Evolutionary conservation across 2,797 vertebrate species (phyloP).

Genomic region (Onychomys torridus): DNA sequence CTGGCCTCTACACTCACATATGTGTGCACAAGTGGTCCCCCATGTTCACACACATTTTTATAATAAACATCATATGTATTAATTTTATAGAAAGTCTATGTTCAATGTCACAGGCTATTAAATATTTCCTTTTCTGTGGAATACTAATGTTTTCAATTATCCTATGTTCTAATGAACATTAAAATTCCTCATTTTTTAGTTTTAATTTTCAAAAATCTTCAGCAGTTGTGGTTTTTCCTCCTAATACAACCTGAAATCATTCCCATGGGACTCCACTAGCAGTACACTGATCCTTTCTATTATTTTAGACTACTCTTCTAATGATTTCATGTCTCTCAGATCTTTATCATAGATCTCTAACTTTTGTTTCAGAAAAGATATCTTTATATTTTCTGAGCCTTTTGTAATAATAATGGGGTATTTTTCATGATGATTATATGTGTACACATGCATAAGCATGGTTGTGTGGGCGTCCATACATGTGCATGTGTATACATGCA

Average conservation of each 20-base stretch:
- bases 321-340: neutral
- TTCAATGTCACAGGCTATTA: neutral
- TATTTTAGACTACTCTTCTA: neutral
- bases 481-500: neutral
- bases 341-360: neutral
- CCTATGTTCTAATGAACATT: neutral
- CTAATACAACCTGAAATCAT: neutral
- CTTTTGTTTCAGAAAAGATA: slow-evolving; percentile 20
- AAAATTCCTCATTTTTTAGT: neutral
- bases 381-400: neutral
- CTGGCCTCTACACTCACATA: neutral
- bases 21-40: neutral
- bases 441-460: no score
- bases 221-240: neutral
- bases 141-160: slow-evolving; percentile 10
- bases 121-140: neutral
- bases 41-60: neutral
- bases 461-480: neutral
- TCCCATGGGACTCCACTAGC: neutral
- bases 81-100: neutral
- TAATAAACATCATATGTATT: neutral
- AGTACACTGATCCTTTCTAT: neutral
- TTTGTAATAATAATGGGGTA: neutral
- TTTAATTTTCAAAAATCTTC: neutral
- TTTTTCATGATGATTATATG: slow-evolving; percentile 11